Percentiles rank a stretch among this genome's conserved stretches.
phyloP scores from a whole-genome alignment of 2,888 invertebrate genomes.

The Saturnia pavonia region DNA sequence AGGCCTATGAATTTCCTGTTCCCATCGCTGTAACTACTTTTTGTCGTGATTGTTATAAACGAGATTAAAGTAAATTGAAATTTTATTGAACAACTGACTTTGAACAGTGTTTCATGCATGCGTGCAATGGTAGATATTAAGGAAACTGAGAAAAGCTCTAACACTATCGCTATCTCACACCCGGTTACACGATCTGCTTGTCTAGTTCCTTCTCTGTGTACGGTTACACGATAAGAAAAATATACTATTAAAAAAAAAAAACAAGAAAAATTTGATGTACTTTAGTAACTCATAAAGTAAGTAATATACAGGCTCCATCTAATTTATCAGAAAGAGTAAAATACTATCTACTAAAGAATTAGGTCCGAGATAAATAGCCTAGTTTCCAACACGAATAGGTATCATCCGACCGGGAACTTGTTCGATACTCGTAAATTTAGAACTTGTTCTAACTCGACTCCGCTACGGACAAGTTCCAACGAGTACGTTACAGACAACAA shows the following conservation, averaged over 20 bases:
- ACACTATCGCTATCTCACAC: too few species aligned
- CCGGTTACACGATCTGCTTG: too few species aligned
- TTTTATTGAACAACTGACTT: too few species aligned
- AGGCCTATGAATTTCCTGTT: too few species aligned
- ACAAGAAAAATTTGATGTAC: not conserved
- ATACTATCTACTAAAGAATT: conserved; percentile 1
- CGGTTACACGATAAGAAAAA: not conserved
- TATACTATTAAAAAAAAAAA: not conserved
- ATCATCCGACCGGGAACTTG: conserved; percentile 27
- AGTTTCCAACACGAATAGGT: conserved; percentile 20
- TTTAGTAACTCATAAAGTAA: not conserved
- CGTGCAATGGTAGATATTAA: too few species aligned
- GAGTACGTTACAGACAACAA: not conserved
- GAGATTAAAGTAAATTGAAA: too few species aligned
- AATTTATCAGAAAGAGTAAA: not conserved
- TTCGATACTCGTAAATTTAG: conserved; percentile 45
- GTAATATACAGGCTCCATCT: not conserved
- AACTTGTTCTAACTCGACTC: conserved; percentile 39
- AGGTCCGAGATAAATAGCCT: conserved; percentile 20
- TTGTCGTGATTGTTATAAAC: too few species aligned
- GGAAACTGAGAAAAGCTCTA: too few species aligned
- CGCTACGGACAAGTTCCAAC: conserved; percentile 34
- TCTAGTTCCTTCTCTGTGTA: too few species aligned
- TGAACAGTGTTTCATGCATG: too few species aligned
- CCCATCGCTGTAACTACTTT: too few species aligned